These are phyloP conservation scores for Germaria angustata DNA, from an alignment of 2,888 invertebrate species.

Conservation along the genomic window DNA sequence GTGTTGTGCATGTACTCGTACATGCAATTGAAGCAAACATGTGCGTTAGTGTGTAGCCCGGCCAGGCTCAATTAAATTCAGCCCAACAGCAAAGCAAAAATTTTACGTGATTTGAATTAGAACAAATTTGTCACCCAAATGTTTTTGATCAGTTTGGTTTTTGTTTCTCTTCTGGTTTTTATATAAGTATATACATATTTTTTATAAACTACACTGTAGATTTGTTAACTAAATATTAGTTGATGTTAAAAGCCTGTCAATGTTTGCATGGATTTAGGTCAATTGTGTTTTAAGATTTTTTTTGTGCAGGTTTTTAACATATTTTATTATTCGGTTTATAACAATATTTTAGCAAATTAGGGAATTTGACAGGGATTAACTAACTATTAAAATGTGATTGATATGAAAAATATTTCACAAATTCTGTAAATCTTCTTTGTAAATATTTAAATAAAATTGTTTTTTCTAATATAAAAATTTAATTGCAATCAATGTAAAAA, in stretches of 20 bases:
- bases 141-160: background rate
- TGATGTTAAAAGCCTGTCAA: conserved; percentile 38
- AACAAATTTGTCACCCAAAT: conserved; percentile 53
- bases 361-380: background rate
- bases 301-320: background rate
- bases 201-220: conserved; percentile 35
- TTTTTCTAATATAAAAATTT: no score
- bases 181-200: no score
- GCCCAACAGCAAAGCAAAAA: conserved; percentile 40
- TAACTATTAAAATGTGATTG: no score
- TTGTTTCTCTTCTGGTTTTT: conserved; percentile 21
- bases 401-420: no score
- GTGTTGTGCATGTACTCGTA: no score
- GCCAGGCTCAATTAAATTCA: conserved; percentile 49
- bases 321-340: background rate
- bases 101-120: conserved; percentile 68
- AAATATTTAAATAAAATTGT: no score
- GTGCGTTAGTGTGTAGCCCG: conserved; percentile 41
- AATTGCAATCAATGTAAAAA: no score
- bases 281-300: background rate
- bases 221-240: conserved; percentile 26
- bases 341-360: background rate
- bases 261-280: conserved; percentile 37
- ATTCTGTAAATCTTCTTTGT: no score
- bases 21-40: conserved; percentile 12